Percentiles rank a stretch among this genome's conserved stretches.
Evolutionary conservation across 2,113 vertebrate genomes (phyloP).

Genomic region (Smithornis capensis): DNA sequence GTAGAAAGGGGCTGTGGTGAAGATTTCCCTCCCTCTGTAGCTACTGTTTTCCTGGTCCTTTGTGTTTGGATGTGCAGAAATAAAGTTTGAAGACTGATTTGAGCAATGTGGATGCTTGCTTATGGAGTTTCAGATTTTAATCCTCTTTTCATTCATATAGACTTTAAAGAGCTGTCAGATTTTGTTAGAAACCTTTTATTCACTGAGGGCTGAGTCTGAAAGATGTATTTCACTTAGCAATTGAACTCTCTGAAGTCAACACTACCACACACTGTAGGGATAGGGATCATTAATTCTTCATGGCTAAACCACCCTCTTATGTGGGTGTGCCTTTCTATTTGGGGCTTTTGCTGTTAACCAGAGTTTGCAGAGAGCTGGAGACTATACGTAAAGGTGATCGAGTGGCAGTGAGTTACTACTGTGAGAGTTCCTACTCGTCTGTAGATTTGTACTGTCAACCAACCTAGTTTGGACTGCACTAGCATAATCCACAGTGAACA

Average conservation of each 20-base stretch:
- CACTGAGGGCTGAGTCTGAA: not conserved
- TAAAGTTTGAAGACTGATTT: not conserved
- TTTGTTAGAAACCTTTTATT: not conserved
- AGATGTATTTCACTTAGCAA: not conserved
- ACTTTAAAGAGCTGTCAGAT: not conserved
- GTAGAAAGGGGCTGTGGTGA: not conserved
- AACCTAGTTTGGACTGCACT: not conserved
- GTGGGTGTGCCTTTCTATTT: not conserved
- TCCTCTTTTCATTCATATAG: not conserved
- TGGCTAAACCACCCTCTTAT: not conserved
- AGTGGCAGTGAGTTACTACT: not conserved
- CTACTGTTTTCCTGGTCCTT: not conserved
- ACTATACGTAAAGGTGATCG: not conserved
- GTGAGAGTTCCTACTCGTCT: not conserved
- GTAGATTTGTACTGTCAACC: not conserved
- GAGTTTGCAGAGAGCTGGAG: not conserved
- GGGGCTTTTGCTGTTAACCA: not conserved
- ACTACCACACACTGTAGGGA: not conserved
- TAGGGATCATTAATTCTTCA: not conserved
- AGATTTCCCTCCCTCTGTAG: accelerated
- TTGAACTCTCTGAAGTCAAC: not conserved
- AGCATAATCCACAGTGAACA: not conserved
- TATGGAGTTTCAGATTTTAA: not conserved
- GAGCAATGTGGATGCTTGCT: not conserved
- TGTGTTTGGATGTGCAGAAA: not conserved